phyloP scores from a whole-genome alignment of 2,888 invertebrate species.

The Agonopterix arenella region DNA sequence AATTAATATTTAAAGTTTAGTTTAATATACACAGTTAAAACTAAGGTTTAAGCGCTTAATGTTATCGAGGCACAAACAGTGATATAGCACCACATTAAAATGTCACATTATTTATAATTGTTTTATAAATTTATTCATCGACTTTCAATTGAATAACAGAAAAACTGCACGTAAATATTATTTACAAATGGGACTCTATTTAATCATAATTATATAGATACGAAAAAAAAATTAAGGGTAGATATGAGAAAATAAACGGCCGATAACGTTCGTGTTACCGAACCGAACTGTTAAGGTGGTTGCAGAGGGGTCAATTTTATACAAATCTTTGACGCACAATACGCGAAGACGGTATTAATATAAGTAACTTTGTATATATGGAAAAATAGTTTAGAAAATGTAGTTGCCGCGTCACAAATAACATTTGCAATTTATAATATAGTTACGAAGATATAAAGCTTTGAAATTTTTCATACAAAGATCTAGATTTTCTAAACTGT shows the following conservation, averaged over 20 bases:
- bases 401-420: too few relatives aligned
- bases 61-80: constrained; percentile 68
- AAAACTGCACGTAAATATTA: neutral
- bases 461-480: too few relatives aligned
- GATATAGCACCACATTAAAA: constrained; percentile 58
- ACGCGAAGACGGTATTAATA: too few relatives aligned
- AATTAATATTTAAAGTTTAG: neutral
- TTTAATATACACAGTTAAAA: constrained; percentile 1
- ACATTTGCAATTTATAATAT: too few relatives aligned
- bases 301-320: too few relatives aligned
- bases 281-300: too few relatives aligned
- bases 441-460: too few relatives aligned
- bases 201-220: neutral
- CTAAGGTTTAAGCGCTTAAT: neutral
- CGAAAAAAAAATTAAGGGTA: neutral
- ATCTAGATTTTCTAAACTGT: too few relatives aligned
- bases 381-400: too few relatives aligned
- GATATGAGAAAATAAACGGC: neutral
- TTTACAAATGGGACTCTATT: neutral
- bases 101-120: constrained; percentile 19
- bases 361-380: too few relatives aligned
- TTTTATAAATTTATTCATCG: neutral
- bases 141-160: neutral
- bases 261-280: too few relatives aligned
- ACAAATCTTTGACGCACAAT: too few relatives aligned